Evolutionary conservation across 2,888 invertebrate genomes (phyloP).

Genomic region (Dysmachus trigonus): DNA sequence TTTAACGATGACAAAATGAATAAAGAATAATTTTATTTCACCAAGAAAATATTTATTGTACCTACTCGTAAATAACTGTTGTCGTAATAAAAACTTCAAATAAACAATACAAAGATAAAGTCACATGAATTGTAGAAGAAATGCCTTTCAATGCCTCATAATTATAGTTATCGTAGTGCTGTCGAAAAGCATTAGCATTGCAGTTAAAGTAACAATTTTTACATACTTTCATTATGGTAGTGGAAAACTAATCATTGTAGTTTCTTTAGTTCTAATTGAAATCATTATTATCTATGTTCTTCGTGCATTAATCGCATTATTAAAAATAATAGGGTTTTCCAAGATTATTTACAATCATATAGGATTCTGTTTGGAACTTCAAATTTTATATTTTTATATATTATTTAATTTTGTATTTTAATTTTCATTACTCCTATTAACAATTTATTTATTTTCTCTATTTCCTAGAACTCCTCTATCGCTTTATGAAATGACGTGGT

Average conservation of each 20-base stretch:
- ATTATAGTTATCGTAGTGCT: neutral
- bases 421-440: too few relatives aligned
- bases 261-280: neutral
- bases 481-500: too few relatives aligned
- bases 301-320: neutral
- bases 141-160: neutral
- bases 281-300: neutral
- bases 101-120: constrained; percentile 20
- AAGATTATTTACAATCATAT: neutral
- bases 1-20: neutral
- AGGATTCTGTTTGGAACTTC: neutral
- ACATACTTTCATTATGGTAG: neutral
- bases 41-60: constrained; percentile 32
- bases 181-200: neutral
- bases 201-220: neutral
- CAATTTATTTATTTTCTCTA: too few relatives aligned
- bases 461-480: too few relatives aligned
- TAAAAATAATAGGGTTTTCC: neutral
- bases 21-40: constrained; percentile 21
- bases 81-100: constrained; percentile 27
- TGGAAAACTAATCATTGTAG: neutral
- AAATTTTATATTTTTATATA: neutral
- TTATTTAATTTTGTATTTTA: too few relatives aligned
- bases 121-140: constrained; percentile 2
- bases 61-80: constrained; percentile 31